These are phyloP conservation scores for Oostethus manadensis DNA, from an alignment of 2,113 vertebrate genomes.

Conservation along the genomic window DNA sequence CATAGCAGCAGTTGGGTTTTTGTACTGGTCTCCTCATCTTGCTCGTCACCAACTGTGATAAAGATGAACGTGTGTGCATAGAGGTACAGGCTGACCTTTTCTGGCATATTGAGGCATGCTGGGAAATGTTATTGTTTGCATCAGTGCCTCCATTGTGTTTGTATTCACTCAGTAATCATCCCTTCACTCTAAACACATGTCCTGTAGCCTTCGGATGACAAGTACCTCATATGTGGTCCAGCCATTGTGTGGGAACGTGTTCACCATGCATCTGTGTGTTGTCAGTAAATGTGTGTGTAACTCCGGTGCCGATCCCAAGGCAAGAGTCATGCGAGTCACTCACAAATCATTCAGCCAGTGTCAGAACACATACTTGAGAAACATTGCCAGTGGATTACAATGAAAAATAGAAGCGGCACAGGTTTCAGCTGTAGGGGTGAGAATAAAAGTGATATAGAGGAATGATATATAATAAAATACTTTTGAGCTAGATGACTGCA, in stretches of 20 bases:
- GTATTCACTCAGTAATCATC: background rate
- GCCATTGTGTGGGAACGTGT: background rate
- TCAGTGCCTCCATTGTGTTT: background rate
- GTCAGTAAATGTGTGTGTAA: conserved; percentile 12
- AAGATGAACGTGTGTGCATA: conserved; percentile 24
- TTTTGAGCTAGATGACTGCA: background rate
- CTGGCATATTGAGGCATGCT: conserved; percentile 16
- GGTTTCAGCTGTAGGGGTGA: conserved; percentile 10
- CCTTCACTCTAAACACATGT: conserved; percentile 21
- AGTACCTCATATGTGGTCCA: background rate
- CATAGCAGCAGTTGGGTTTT: conserved; percentile 52
- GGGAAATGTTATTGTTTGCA: conserved; percentile 26
- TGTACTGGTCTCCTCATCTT: conserved; percentile 26
- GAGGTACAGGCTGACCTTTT: conserved; percentile 28
- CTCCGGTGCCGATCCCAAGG: background rate
- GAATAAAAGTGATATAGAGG: background rate
- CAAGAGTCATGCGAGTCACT: conserved; percentile 14
- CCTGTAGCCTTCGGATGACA: conserved; percentile 25
- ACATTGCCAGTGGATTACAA: conserved; percentile 21
- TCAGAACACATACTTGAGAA: conserved; percentile 16
- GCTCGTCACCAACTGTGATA: conserved; percentile 42
- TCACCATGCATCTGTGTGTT: conserved; percentile 1
- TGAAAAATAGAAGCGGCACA: conserved; percentile 25
- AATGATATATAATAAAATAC: conserved; percentile 25
- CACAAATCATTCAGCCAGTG: conserved; percentile 35